Evolutionary conservation across 92 coral and sea anemone species (phyloP).

Genomic region (Palythoa caribaeorum): DNA sequence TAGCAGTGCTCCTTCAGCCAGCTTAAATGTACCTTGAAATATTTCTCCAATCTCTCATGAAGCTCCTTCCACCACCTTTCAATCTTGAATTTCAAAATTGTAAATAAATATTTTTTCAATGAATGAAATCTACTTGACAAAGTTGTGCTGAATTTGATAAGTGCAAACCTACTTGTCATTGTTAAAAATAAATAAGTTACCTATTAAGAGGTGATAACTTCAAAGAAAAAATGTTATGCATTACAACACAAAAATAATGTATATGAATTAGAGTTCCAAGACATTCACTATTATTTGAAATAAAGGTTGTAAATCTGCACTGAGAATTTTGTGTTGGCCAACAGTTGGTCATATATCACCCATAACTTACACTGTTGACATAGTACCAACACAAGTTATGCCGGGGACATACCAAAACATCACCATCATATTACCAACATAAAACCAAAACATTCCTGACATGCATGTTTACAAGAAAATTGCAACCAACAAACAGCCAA

Average conservation of each 20-base stretch:
- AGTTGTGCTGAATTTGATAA: constrained; percentile 9
- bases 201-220: neutral
- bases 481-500: neutral
- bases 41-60: neutral
- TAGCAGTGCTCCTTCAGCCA: constrained; percentile 21
- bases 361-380: neutral
- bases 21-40: constrained; percentile 13
- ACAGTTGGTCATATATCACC: neutral
- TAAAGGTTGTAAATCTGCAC: neutral
- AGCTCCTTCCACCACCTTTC: constrained; percentile 16
- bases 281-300: neutral
- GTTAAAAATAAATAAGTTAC: neutral
- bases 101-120: neutral
- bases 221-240: neutral
- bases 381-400: neutral
- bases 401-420: neutral
- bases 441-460: neutral
- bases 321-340: constrained; percentile 3
- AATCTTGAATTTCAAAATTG: neutral
- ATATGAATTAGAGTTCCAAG: neutral
- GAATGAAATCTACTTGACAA: neutral
- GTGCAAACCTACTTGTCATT: neutral
- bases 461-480: constrained; percentile 3
- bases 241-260: neutral
- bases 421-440: neutral